A percentile compares a stretch with the other conserved stretches of the same genome.
These are phyloP conservation scores for Drosophila stalkeri DNA, from an alignment of 2,888 invertebrate species.

Conservation along the genomic window DNA sequence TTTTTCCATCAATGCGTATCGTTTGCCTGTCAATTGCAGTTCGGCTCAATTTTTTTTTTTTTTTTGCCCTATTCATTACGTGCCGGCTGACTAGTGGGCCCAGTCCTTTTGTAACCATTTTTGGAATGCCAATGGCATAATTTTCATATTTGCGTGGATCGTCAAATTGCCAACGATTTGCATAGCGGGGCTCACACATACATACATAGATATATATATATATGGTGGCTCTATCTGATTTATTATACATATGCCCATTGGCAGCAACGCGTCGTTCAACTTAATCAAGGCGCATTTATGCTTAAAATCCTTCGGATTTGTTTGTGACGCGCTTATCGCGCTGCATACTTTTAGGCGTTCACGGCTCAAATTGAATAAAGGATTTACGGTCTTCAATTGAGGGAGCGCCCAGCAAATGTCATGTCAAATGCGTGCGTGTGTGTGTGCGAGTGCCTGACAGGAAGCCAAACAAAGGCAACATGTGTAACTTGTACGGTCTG, in stretches of 20 bases:
- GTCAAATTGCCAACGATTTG: slow-evolving; percentile 71
- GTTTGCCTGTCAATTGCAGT: slow-evolving; percentile 78
- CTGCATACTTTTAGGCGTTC: slow-evolving; percentile 69
- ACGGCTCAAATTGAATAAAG: slow-evolving; percentile 80
- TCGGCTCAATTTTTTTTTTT: slow-evolving; percentile 47
- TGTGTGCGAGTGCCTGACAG: slow-evolving; percentile 58
- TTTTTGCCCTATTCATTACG: slow-evolving; percentile 46
- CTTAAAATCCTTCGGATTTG: slow-evolving; percentile 62
- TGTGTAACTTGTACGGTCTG: slow-evolving; percentile 76
- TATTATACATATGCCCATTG: slow-evolving; percentile 36
- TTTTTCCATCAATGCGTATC: slow-evolving; percentile 64
- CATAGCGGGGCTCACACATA: slow-evolving; percentile 38
- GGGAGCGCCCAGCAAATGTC: slow-evolving; percentile 64
- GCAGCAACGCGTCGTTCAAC: slow-evolving; percentile 26
- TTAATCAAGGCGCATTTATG: slow-evolving; percentile 78
- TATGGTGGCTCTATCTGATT: slow-evolving; percentile 37
- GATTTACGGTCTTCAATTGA: slow-evolving; percentile 78
- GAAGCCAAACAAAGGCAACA: slow-evolving; percentile 83
- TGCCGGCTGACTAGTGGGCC: slow-evolving; percentile 34
- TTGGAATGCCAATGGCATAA: slow-evolving; percentile 67
- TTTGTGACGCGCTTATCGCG: slow-evolving; percentile 74
- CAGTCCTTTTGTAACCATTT: slow-evolving; percentile 54
- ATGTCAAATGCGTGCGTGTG: slow-evolving; percentile 58
- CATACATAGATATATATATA: slow-evolving; percentile 1
- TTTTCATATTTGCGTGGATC: slow-evolving; percentile 71